Evolutionary conservation across 2,797 vertebrate genomes (phyloP), one percentile per base, ranked within the genome.

Genomic region (Brachyalestes nurse): DNA sequence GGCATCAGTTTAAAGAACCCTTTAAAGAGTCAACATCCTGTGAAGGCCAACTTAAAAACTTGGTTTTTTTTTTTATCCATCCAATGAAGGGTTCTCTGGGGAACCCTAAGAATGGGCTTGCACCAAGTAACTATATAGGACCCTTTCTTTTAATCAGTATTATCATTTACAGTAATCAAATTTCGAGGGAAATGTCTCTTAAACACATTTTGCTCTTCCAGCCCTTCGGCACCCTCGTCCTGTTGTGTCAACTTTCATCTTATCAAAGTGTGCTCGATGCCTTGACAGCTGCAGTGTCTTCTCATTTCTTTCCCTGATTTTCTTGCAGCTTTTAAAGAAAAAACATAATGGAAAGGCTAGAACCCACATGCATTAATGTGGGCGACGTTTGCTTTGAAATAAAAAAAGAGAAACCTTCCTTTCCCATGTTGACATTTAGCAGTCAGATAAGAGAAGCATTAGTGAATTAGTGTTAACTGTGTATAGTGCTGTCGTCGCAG

Each of bases 401-500:
- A 14, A 47, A 14, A 67, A 79, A 67, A 69, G 42, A 8, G 13
- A 69, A 78, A 17, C 2, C 1, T 75, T 82, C 64, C 55, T 77
- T 23, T 10, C 28, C 34, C 16, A 25, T 14, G 14, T 42, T 21
- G 49, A 65, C 19, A 49, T 72, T 72, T 57, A 73, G 38, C 14
- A 67, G 10, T 10, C 7, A 25, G 57, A 64, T 66, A 47, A 23
- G 65, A 42, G 72, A 74, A 77, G 67, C n/a, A 45, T 53, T 28
- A 72, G 21, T 80, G 34, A 60, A 61, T 86, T 77, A 75, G 58
- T 58, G 67, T 23, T 13, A 75, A 62, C 14, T 2, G 53, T 64
- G 17, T 34, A 38, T 14, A 70, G 8, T 38, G 53, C 23, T 55
- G 73, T 10, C 38, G 23, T 1, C 10, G 47, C 42, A 23, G 38